Conservation (phyloP, 2,113 vertebrate genomes). For the Motacilla alba region DNA sequence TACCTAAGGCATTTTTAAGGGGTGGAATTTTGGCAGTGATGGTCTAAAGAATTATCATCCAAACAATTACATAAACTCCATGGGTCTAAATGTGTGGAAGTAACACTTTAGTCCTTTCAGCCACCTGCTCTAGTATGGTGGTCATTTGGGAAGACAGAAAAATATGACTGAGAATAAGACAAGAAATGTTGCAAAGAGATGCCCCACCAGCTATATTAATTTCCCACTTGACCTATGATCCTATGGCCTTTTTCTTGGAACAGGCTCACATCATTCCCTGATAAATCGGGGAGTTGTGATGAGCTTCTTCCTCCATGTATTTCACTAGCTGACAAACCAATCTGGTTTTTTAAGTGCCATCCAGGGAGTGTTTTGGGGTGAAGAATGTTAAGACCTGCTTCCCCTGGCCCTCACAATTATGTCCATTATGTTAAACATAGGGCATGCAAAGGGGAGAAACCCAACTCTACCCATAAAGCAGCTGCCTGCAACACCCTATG, state of each 20-base stretch:
- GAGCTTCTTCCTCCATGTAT: neutral
- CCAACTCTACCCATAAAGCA: neutral
- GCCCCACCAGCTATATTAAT: neutral
- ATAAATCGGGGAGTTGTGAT: neutral
- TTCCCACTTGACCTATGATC: neutral
- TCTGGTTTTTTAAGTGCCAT: neutral
- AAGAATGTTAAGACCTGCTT: neutral
- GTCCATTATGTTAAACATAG: neutral
- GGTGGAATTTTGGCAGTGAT: neutral
- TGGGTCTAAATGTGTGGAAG: neutral
- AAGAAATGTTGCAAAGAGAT: neutral
- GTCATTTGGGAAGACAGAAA: neutral
- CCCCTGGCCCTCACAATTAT: neutral
- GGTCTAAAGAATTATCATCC: neutral
- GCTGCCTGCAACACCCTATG: neutral
- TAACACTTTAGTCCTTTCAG: neutral
- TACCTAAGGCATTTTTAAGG: neutral
- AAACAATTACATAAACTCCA: neutral
- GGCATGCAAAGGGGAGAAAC: neutral
- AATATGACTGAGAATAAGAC: neutral
- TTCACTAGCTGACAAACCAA: neutral
- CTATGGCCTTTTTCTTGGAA: neutral
- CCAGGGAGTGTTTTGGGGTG: neutral
- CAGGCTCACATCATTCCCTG: neutral
- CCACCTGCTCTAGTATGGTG: neutral